Evolutionary conservation across 2,797 vertebrate genomes (phyloP).

Genomic region (Lithobates sylvaticus): DNA sequence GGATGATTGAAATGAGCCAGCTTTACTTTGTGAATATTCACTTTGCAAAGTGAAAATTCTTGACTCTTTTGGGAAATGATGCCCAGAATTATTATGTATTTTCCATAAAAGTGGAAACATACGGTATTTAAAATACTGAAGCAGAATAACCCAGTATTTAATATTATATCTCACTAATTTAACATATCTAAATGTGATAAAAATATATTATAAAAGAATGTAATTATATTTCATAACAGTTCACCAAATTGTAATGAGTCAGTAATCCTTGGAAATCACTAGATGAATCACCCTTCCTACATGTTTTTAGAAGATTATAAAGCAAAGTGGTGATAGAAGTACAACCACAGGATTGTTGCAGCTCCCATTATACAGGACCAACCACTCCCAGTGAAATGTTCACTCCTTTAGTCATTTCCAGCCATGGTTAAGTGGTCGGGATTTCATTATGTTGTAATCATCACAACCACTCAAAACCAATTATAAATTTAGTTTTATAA

Average conservation of each 20-base stretch:
- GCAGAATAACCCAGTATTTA: too few species aligned
- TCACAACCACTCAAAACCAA: not conserved
- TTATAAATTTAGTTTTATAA: not conserved
- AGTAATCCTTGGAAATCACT: not conserved
- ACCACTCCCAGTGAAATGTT: conserved; percentile 25
- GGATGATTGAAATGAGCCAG: too few species aligned
- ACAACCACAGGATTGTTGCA: conserved; percentile 47
- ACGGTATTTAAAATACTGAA: too few species aligned
- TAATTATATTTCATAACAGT: not conserved
- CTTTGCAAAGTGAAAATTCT: too few species aligned
- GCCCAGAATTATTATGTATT: too few species aligned
- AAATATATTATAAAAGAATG: not conserved
- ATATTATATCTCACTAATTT: too few species aligned
- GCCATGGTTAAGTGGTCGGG: conserved; percentile 33
- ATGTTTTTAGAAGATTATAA: conserved; percentile 16
- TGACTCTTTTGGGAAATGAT: too few species aligned
- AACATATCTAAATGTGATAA: too few species aligned
- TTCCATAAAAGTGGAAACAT: too few species aligned
- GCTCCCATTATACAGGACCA: conserved; percentile 11
- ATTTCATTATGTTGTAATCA: conserved; percentile 38
- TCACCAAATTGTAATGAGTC: conserved; percentile 4
- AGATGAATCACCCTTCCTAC: conserved; percentile 9
- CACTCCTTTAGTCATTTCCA: conserved; percentile 51
- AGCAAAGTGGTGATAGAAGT: conserved; percentile 13
- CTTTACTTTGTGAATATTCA: too few species aligned